Base-by-base conservation (phyloP, 2,797 vertebrate species). In the Onychomys torridus region DNA sequence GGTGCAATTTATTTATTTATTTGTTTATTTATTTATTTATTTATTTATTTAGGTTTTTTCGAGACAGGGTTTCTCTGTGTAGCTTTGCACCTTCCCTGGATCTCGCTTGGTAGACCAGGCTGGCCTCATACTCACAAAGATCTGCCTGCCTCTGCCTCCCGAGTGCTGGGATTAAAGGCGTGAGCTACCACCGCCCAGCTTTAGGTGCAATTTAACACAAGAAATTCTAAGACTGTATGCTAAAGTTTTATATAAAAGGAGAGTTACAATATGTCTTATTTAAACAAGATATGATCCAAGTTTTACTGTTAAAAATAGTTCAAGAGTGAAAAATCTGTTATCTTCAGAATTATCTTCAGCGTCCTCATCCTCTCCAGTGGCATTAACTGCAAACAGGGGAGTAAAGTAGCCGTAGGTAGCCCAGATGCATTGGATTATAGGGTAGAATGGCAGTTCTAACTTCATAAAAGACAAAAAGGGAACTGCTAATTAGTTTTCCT, bases 241-340 rank as follows among this genome's bases (percentile, higher is more conserved):
- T 49, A 4, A 27, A 95, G 12, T 8, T 69, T 87, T 91, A 89
- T 12, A 63, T 11, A 86, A 91, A 96, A 17, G 55, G 14, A 73
- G 2, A 61, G 76, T 89, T 85, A 17, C 10, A 90, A 55, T 27
- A 77, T 85, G 87, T n/a, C 34, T 17, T 13, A 69, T 59, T 92
- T 79, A 87, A 78, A 61, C 3, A 89, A 81, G 2, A 57, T 61
- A n/a, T 8, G 1, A 1, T 78, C 13, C 19, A 84, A 88, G 37
- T 76, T 16, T 61, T 71, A 4, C 27, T 82, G 32, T 12, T 78
- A 86, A 95, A 89, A 85, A 86, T 87, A 49, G 21, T 84, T 91
- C n/a, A 81, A 69, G 6, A 27, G 1, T 81, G n/a, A 46, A 95
- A 94, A 84, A 71, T 12, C 2, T 11, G 4, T 55, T 83, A 52